These are phyloP conservation scores for Polyommatus icarus DNA, from an alignment of 2,888 invertebrate species.

Conservation along the genomic window DNA sequence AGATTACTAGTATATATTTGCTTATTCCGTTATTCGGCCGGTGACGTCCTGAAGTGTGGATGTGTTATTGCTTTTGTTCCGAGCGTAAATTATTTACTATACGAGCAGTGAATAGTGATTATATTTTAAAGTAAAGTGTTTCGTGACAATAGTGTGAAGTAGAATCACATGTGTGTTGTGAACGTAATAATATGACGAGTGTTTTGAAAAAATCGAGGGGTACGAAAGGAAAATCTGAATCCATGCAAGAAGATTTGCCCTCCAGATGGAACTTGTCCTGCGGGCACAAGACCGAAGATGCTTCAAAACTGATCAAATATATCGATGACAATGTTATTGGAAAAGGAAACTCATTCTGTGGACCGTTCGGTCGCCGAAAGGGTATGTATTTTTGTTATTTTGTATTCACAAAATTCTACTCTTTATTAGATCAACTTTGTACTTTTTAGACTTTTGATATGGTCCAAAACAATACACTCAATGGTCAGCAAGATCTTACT, in stretches of 20 bases:
- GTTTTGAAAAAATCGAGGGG: slow-evolving; percentile 76
- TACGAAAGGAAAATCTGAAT: slow-evolving; percentile 75
- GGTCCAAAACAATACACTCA: neutral
- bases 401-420: neutral
- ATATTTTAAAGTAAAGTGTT: slow-evolving; percentile 36
- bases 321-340: slow-evolving; percentile 91
- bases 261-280: slow-evolving; percentile 66
- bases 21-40: neutral
- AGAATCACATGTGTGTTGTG: slow-evolving; percentile 56
- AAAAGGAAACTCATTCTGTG: slow-evolving; percentile 88
- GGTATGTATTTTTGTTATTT: slow-evolving; percentile 67
- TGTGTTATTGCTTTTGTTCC: neutral
- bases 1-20: no score
- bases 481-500: neutral
- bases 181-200: slow-evolving; percentile 72
- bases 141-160: slow-evolving; percentile 38
- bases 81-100: slow-evolving; percentile 27
- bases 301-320: slow-evolving; percentile 86
- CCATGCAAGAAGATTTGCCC: slow-evolving; percentile 77
- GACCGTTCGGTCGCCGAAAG: slow-evolving; percentile 91
- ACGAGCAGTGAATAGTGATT: slow-evolving; percentile 40
- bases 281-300: slow-evolving; percentile 83
- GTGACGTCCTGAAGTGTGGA: neutral
- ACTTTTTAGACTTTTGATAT: no score
- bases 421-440: neutral